phyloP scores from a whole-genome alignment of 2,113 vertebrate species.

The Oncorhynchus masou region DNA sequence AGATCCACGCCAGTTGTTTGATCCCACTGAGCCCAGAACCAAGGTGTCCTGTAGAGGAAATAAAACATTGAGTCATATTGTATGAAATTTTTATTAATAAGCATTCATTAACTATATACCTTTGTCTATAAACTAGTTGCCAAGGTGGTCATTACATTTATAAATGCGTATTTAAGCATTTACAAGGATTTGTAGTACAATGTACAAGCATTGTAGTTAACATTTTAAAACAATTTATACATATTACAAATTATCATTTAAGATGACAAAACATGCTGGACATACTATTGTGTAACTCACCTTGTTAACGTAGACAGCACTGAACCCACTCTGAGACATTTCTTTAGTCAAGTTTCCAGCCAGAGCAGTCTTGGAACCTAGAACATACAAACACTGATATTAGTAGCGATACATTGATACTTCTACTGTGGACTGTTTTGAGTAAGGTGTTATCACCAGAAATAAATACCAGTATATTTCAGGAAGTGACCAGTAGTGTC shows the following conservation, averaged over 20 bases:
- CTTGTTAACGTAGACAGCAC: conserved; percentile 12
- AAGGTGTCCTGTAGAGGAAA: conserved; percentile 6
- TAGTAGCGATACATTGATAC: not conserved
- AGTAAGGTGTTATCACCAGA: not conserved
- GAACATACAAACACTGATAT: not conserved
- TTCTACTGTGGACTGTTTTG: not conserved
- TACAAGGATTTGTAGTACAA: too few relatives aligned
- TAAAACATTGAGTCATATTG: not conserved
- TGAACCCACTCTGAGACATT: conserved; percentile 70
- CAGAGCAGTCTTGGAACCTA: conserved; percentile 40
- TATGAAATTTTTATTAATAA: not conserved
- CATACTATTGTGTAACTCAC: not conserved
- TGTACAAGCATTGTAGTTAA: too few relatives aligned
- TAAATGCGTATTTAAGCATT: too few relatives aligned
- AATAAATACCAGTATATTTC: too few relatives aligned
- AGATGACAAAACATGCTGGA: too few relatives aligned
- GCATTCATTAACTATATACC: too few relatives aligned
- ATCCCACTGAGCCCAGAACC: too few relatives aligned
- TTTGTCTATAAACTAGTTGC: too few relatives aligned
- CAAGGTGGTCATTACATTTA: too few relatives aligned
- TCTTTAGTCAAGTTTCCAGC: conserved; percentile 42
- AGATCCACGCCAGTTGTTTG: conserved; percentile 62
- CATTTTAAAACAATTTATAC: too few relatives aligned
- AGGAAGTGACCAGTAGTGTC: not conserved
- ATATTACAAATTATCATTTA: too few relatives aligned